These are phyloP conservation scores for Danio tinwini DNA, from an alignment of 2,797 vertebrate genomes.

Conservation along the genomic window DNA sequence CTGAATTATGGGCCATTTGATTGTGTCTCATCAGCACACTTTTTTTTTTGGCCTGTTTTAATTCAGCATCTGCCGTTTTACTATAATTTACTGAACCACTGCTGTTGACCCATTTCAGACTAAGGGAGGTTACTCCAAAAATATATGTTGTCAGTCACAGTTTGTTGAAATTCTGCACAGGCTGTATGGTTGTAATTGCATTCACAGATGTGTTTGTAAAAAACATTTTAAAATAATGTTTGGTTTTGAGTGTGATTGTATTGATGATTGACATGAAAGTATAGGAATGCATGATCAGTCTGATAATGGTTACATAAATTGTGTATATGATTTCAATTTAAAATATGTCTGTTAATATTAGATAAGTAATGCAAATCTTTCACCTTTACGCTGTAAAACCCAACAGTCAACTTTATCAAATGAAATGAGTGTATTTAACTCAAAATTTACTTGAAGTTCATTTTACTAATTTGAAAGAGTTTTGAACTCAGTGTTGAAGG, in stretches of 20 bases:
- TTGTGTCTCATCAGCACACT: conserved; percentile 34
- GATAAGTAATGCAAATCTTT: too few species aligned
- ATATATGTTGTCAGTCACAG: conserved; percentile 27
- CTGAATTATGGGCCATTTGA: conserved; percentile 32
- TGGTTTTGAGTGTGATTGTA: neutral
- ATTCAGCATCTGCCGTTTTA: conserved; percentile 37
- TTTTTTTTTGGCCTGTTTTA: conserved; percentile 31
- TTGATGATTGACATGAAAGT: neutral
- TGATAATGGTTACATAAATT: neutral
- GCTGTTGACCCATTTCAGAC: conserved; percentile 41
- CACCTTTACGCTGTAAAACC: too few species aligned
- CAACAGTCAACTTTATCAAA: too few species aligned
- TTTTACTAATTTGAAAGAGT: too few species aligned
- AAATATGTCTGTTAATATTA: neutral
- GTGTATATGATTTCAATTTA: neutral
- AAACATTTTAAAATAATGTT: neutral
- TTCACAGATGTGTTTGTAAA: neutral
- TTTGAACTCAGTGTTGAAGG: too few species aligned
- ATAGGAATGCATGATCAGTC: neutral
- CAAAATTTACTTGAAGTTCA: too few species aligned
- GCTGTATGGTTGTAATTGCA: neutral
- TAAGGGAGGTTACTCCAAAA: conserved; percentile 17
- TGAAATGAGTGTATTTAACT: too few species aligned
- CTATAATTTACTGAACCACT: conserved; percentile 44
- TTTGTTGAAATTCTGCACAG: neutral